Evolutionary conservation across 2,888 invertebrate species (phyloP).

Genomic region (Tetranychus piercei): DNA sequence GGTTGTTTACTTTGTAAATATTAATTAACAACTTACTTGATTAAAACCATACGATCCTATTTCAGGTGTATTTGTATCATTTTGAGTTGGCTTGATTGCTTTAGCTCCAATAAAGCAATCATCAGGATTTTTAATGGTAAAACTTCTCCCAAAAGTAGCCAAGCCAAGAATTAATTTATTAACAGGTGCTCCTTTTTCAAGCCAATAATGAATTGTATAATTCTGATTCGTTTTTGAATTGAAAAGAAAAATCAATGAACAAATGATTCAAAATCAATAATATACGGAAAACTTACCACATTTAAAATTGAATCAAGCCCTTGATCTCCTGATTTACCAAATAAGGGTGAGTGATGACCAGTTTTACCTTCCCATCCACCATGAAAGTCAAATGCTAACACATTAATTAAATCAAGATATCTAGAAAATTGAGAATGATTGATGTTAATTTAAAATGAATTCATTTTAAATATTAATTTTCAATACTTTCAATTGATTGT

Average conservation of each 20-base stretch:
- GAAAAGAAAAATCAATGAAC: neutral
- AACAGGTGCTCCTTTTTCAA: neutral
- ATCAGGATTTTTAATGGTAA: neutral
- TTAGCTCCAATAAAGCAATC: neutral
- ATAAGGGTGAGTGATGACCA: slow-evolving; percentile 1
- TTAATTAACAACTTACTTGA: neutral
- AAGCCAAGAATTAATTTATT: neutral
- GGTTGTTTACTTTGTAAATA: too few relatives aligned
- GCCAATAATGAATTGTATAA: slow-evolving; percentile 4
- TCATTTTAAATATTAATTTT: neutral
- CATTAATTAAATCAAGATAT: slow-evolving; percentile 4
- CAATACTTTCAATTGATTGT: too few relatives aligned
- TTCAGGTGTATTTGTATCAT: neutral
- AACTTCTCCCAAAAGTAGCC: neutral
- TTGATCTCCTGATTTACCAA: neutral
- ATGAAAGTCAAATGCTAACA: slow-evolving; percentile 1
- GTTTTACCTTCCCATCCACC: slow-evolving; percentile 6
- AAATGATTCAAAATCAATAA: neutral
- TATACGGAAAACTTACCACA: neutral
- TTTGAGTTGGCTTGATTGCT: neutral
- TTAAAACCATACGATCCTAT: slow-evolving; percentile 1
- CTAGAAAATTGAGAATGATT: neutral
- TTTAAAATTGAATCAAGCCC: neutral
- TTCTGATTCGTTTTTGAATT: neutral
- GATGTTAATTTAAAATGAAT: neutral